Evolutionary conservation across 2,888 invertebrate genomes (phyloP).

Genomic region (Drosophila affinis): DNA sequence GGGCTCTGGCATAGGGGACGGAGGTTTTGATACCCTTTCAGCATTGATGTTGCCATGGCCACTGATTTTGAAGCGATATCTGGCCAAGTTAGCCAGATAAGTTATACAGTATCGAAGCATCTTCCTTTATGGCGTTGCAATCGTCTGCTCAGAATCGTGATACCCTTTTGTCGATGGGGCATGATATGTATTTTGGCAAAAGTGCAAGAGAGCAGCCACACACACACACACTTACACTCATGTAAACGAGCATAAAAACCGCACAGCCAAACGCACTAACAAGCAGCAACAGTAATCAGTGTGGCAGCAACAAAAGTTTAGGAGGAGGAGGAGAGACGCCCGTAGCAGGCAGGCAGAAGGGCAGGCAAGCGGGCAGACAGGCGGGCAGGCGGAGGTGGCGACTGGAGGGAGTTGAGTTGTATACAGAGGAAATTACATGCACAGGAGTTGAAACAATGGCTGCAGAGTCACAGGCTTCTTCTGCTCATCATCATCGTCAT

Average conservation of each 20-base stretch:
- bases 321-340: neutral
- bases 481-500: conserved; percentile 54
- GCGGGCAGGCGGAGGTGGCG: neutral
- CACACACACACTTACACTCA: conserved; percentile 4
- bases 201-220: conserved; percentile 43
- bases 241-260: conserved; percentile 67
- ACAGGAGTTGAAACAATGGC: conserved; percentile 67
- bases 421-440: conserved; percentile 67
- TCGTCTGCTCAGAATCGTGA: neutral
- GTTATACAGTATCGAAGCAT: no score
- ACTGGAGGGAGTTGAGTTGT: neutral
- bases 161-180: neutral
- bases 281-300: conserved; percentile 72
- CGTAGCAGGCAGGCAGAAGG: neutral
- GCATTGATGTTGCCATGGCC: neutral
- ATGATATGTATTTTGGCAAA: conserved; percentile 58
- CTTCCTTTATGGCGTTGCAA: neutral
- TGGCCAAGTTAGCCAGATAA: no score
- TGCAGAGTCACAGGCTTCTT: conserved; percentile 26
- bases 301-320: conserved; percentile 49
- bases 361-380: no score
- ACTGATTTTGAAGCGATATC: no score
- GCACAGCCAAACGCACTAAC: conserved; percentile 75
- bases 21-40: neutral
- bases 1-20: neutral